Evolutionary conservation across 2,113 vertebrate species (phyloP), one percentile per base, ranked within the genome.

Genomic region (Piaya cayana): DNA sequence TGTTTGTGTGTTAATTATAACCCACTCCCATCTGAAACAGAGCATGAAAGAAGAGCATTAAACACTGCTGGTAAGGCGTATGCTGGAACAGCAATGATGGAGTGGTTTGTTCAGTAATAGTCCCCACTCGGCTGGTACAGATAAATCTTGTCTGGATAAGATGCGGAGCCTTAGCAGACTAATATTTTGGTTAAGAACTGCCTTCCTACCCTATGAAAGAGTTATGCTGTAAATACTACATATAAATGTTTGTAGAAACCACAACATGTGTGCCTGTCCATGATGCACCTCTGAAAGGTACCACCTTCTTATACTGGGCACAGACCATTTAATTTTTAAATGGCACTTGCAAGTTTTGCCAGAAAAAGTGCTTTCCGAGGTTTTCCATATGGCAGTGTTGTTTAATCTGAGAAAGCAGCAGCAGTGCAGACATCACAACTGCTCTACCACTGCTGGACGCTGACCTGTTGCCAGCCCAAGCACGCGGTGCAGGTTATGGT

Each of bases 21-120:
- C 86, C 86, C 71, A 93, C 95, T 94, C 97, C 94, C 88, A 91
- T 95, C 89, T 96, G 95, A 96, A 97, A 92, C 92, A 92, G 93
- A 97, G 95, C 96, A 96, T 95, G 96, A 97, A 96, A 77, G 96
- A 79, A 92, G 91, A 97, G 93, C 78, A 96, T 92, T 96, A 97
- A 97, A 91, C 87, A 95, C 90, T 77, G 78, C 89, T 95, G 87
- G 90, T 90, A 88, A 96, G 90, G 95, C 60, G 12, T 92, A 95
- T 64, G 88, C 91, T 70, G 88, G 86, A 95, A 92, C 68, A 83
- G 93, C 88, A 93, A 37, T 96, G 96, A 97, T 93, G 78, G 92
- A 97, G 95, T 95, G 90, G 90, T 95, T 96, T 96, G 96, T 65
- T 97, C 91, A 94, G 91, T 93, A 96, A 95, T 92, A 93, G 94